A percentile compares a stretch with the other conserved stretches of the same genome.
Conservation (phyloP, 2,888 invertebrate genomes). For the Agelastica alni region DNA sequence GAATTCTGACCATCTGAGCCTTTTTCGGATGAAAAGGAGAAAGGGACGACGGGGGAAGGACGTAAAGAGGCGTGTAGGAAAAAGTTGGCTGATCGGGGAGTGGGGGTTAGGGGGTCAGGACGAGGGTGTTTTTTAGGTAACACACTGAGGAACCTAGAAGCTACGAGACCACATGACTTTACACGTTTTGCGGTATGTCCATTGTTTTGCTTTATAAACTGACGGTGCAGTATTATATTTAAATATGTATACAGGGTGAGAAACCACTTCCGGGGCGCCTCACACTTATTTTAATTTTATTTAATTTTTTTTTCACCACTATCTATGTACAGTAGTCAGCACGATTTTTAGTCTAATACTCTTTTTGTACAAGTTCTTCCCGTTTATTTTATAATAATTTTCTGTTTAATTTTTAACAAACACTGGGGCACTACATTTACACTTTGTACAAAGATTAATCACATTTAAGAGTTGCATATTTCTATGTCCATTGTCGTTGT, state of each 20-base stretch:
- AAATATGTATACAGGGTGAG: slow-evolving; percentile 35
- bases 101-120: slow-evolving; percentile 63
- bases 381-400: slow-evolving; percentile 33
- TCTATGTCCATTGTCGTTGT: slow-evolving; percentile 59
- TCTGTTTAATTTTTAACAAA: slow-evolving; percentile 45
- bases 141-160: slow-evolving; percentile 62
- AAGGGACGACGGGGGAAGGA: slow-evolving; percentile 15
- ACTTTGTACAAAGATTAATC: slow-evolving; percentile 69
- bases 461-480: slow-evolving; percentile 62
- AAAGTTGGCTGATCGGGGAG: slow-evolving; percentile 54
- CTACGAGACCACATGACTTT: slow-evolving; percentile 57
- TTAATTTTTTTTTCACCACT: slow-evolving; percentile 48
- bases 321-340: slow-evolving; percentile 54
- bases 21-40: slow-evolving; percentile 17
- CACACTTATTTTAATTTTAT: too few relatives aligned
- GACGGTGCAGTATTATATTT: slow-evolving; percentile 39
- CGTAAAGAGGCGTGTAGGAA: slow-evolving; percentile 29
- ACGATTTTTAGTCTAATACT: slow-evolving; percentile 52
- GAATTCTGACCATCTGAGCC: slow-evolving; percentile 11
- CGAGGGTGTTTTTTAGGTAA: slow-evolving; percentile 59
- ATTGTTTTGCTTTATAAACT: slow-evolving; percentile 29
- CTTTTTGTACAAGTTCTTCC: slow-evolving; percentile 56
- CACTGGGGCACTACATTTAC: slow-evolving; percentile 60
- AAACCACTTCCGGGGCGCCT: slow-evolving; percentile 49
- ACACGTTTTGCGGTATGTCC: slow-evolving; percentile 50